Conservation (phyloP, 2,888 invertebrate species). For the Polymixis lichenea region DNA sequence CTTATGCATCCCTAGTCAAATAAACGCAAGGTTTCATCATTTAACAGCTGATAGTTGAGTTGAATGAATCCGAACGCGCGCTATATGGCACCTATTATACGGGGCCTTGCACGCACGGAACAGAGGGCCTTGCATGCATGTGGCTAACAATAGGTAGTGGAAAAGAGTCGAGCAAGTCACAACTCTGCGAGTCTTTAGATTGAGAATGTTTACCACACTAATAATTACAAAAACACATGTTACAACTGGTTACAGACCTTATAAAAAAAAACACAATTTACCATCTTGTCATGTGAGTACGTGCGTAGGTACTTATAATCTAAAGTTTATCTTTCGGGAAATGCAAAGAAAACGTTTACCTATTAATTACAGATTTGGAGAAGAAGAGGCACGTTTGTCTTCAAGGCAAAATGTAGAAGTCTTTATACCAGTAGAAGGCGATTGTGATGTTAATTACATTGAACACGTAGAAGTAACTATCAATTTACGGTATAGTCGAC, state of each 20-base stretch:
- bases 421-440: constrained; percentile 87
- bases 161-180: background rate
- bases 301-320: too few relatives aligned
- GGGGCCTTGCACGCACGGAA: constrained; percentile 8
- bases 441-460: constrained; percentile 92
- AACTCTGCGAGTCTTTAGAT: background rate
- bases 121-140: constrained; percentile 12
- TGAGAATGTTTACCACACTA: too few relatives aligned
- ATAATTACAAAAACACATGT: background rate
- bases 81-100: too few relatives aligned
- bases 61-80: background rate
- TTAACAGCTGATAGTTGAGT: constrained; percentile 57
- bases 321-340: constrained; percentile 6
- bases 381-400: constrained; percentile 64
- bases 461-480: constrained; percentile 96
- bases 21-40: constrained; percentile 79
- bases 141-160: background rate
- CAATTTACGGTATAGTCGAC: constrained; percentile 92
- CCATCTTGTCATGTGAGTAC: too few relatives aligned
- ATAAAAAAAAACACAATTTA: too few relatives aligned
- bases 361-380: constrained; percentile 53
- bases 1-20: constrained; percentile 73
- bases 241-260: background rate
- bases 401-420: constrained; percentile 74
- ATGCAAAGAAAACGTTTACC: background rate